Conservation (phyloP, 2,113 vertebrate species). For the Aphyosemion australe region DNA sequence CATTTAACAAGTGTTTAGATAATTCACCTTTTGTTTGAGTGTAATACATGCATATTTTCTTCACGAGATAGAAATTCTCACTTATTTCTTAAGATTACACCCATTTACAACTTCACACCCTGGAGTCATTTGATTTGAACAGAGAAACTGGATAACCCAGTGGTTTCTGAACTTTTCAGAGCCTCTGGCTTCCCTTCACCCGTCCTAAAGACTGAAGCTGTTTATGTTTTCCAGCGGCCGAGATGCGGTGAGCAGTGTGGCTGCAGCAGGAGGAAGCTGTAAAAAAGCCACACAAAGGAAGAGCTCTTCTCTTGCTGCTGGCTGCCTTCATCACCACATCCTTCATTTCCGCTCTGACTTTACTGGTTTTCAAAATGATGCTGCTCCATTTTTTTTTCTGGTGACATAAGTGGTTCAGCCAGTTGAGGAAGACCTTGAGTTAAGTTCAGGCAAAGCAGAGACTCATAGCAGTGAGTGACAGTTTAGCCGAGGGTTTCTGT, state of each 20-base stretch:
- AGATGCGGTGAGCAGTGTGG: conserved; percentile 55
- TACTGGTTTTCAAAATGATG: conserved; percentile 12
- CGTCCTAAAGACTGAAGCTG: conserved; percentile 16
- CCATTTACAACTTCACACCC: too few species aligned
- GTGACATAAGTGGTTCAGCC: conserved; percentile 12
- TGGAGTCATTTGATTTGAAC: too few species aligned
- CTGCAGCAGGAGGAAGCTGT: conserved; percentile 59
- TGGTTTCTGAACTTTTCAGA: too few species aligned
- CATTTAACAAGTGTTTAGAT: too few species aligned
- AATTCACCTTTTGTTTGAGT: too few species aligned
- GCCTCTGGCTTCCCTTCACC: too few species aligned
- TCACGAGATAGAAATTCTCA: too few species aligned
- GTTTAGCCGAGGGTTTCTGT: too few species aligned
- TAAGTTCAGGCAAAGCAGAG: background rate
- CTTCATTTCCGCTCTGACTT: conserved; percentile 48
- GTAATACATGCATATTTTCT: too few species aligned
- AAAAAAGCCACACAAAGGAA: conserved; percentile 56
- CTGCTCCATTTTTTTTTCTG: conserved; percentile 9
- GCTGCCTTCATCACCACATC: conserved; percentile 69
- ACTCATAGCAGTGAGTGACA: background rate
- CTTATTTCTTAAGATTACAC: too few species aligned
- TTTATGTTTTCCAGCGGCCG: conserved; percentile 50
- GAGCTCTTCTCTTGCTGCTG: conserved; percentile 43
- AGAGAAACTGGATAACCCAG: too few species aligned
- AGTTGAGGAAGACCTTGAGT: background rate